These are phyloP conservation scores for Thymelicus sylvestris DNA, from an alignment of 2,888 invertebrate genomes.

Conservation along the genomic window DNA sequence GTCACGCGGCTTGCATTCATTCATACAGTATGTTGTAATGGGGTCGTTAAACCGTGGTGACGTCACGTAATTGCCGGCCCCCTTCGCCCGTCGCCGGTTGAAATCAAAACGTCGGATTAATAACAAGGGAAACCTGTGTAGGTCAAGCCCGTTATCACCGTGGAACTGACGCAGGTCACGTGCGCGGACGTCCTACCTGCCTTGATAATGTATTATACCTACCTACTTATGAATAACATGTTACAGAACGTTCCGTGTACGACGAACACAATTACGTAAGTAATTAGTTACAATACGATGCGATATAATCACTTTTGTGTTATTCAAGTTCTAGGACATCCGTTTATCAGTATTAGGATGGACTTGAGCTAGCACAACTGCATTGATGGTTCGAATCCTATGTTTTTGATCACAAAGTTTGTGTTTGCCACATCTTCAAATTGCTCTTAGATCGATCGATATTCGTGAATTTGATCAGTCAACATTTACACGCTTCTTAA, in stretches of 20 bases:
- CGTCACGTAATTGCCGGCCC: conserved; percentile 83
- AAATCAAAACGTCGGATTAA: conserved; percentile 83
- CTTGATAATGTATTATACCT: conserved; percentile 36
- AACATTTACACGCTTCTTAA: no score
- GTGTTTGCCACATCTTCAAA: no score
- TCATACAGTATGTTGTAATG: conserved; percentile 83
- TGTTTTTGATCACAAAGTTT: no score
- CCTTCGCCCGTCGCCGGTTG: conserved; percentile 75
- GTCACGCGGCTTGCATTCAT: conserved; percentile 82
- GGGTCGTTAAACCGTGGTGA: conserved; percentile 83
- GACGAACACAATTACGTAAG: conserved; percentile 9
- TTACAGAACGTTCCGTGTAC: conserved; percentile 14
- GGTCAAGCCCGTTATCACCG: conserved; percentile 74
- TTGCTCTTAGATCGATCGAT: no score
- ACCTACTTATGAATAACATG: conserved; percentile 29
- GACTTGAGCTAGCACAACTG: no score
- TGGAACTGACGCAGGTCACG: conserved; percentile 35
- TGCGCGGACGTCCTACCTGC: conserved; percentile 40
- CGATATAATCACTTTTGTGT: conserved; percentile 6
- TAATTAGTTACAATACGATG: conserved; percentile 17
- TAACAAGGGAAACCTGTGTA: conserved; percentile 81
- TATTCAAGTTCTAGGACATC: conserved; percentile 4
- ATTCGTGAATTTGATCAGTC: no score
- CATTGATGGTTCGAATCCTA: no score
- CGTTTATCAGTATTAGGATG: neutral